A percentile compares a stretch with the other conserved stretches of the same genome.
Evolutionary conservation across 2,888 invertebrate genomes (phyloP).

Genomic region (Villa cingulata): DNA sequence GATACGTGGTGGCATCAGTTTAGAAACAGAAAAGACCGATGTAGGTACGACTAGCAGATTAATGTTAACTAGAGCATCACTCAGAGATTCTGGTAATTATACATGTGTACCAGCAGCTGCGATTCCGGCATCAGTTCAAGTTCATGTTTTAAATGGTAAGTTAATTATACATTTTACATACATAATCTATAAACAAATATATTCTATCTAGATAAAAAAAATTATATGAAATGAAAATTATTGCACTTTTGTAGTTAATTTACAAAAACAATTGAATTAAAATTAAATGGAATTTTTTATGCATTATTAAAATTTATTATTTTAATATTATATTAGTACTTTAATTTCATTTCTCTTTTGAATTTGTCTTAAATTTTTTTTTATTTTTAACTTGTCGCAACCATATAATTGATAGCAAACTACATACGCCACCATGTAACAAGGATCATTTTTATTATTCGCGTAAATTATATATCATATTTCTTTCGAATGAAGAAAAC

Average conservation of each 20-base stretch:
- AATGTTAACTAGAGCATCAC: constrained; percentile 71
- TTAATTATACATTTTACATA: constrained; percentile 1
- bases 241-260: neutral
- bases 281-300: too few species aligned
- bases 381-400: too few species aligned
- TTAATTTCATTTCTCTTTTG: too few species aligned
- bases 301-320: too few species aligned
- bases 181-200: neutral
- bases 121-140: constrained; percentile 66
- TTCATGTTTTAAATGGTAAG: constrained; percentile 75
- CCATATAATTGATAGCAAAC: too few species aligned
- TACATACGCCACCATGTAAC: too few species aligned
- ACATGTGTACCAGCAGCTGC: constrained; percentile 79
- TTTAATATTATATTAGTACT: too few species aligned
- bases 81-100: constrained; percentile 79
- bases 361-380: too few species aligned
- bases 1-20: constrained; percentile 70
- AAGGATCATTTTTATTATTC: too few species aligned
- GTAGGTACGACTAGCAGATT: constrained; percentile 74
- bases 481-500: too few species aligned
- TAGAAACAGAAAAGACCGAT: constrained; percentile 79
- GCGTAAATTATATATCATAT: too few species aligned
- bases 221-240: neutral
- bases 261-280: too few species aligned
- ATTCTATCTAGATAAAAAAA: neutral